These are phyloP conservation scores for Agrilus mali DNA, from an alignment of 2,888 invertebrate genomes.

Conservation along the genomic window DNA sequence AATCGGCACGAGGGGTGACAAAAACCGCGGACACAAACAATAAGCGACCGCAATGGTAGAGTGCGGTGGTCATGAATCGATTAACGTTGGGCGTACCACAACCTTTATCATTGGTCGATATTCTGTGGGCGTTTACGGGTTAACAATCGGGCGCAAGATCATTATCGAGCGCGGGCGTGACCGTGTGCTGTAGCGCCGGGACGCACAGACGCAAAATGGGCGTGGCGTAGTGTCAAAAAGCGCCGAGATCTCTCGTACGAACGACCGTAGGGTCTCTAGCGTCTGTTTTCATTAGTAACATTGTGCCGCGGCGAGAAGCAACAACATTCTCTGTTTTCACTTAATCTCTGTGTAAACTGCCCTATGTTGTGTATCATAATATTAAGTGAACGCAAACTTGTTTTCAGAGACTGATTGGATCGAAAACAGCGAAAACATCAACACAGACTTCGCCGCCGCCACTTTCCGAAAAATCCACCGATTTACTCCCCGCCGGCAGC, in stretches of 20 bases:
- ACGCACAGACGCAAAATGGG: constrained; percentile 1
- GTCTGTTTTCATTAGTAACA: constrained; percentile 40
- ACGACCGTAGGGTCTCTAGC: constrained; percentile 27
- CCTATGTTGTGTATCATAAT: constrained; percentile 75
- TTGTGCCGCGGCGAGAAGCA: constrained; percentile 37
- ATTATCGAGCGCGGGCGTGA: too few relatives aligned
- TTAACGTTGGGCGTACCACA: constrained; percentile 16
- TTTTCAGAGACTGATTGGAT: constrained; percentile 40
- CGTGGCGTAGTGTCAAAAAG: constrained; percentile 11
- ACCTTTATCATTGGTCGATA: constrained; percentile 16
- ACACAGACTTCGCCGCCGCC: constrained; percentile 68
- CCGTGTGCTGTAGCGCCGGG: too few relatives aligned
- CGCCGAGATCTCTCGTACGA: constrained; percentile 15
- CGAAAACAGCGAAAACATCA: constrained; percentile 40
- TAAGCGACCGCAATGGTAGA: constrained; percentile 18
- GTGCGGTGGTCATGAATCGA: constrained; percentile 16
- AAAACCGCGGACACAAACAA: constrained; percentile 14
- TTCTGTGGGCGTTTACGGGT: constrained; percentile 8
- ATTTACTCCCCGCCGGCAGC: constrained; percentile 15
- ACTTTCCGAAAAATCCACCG: constrained; percentile 8
- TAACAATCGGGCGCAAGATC: constrained; percentile 8
- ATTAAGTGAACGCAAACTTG: constrained; percentile 50
- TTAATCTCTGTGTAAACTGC: constrained; percentile 64
- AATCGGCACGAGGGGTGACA: constrained; percentile 17
- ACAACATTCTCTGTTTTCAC: constrained; percentile 43